A percentile compares a stretch with the other conserved stretches of the same genome.
phyloP scores from a whole-genome alignment of 35 echinoderm and acorn worm species.

The Apostichopus californicus region DNA sequence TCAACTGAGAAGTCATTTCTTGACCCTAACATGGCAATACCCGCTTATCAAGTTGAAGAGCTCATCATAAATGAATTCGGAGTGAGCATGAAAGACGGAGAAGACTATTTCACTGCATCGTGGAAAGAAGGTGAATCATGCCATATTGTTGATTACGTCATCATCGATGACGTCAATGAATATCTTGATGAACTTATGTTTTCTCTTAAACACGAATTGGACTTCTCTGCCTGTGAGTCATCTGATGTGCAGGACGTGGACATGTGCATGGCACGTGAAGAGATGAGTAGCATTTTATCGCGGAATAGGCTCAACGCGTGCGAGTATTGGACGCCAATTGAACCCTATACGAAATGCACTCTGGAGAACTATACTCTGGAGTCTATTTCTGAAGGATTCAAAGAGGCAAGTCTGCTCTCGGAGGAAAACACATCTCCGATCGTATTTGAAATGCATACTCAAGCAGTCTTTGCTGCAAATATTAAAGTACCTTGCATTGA shows the following conservation, averaged over 20 bases:
- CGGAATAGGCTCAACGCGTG: constrained; percentile 9
- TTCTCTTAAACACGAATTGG: not conserved
- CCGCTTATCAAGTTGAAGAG: not conserved
- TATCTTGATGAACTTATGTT: not conserved
- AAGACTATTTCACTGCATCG: not conserved
- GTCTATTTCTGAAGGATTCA: constrained; percentile 2
- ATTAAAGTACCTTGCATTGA: not conserved
- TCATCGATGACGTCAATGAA: not conserved
- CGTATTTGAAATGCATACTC: not conserved
- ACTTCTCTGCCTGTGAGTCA: constrained; percentile 27
- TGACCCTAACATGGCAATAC: not conserved
- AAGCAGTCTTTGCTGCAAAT: not conserved
- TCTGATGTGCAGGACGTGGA: not conserved
- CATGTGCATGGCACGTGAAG: not conserved
- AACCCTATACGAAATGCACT: not conserved
- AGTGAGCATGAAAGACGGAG: not conserved
- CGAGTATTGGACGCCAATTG: not conserved
- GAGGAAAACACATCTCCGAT: not conserved
- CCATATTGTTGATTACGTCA: not conserved
- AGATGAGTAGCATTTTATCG: constrained; percentile 1
- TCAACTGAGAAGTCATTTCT: constrained; percentile 10
- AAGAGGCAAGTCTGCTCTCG: not conserved
- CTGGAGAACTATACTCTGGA: not conserved
- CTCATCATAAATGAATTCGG: not conserved
- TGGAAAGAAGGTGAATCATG: not conserved